A percentile compares a stretch with the other conserved stretches of the same genome.
phyloP scores from a whole-genome alignment of 2,888 invertebrate species.

The Dryomyza anilis region DNA sequence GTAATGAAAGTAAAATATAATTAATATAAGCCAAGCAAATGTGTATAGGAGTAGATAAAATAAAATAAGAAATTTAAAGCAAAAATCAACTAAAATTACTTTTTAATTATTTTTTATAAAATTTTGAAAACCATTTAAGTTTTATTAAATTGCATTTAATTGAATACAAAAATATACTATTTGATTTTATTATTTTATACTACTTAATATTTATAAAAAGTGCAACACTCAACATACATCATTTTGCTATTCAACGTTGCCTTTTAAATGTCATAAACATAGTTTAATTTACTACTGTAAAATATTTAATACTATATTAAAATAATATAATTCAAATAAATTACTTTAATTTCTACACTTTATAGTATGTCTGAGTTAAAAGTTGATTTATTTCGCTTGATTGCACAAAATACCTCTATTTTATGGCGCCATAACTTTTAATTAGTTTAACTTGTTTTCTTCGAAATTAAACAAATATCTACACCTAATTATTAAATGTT shows the following conservation, averaged over 20 bases:
- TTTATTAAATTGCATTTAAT: neutral
- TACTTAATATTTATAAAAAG: too few species aligned
- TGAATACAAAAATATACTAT: too few species aligned
- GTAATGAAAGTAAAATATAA: too few species aligned
- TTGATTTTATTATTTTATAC: neutral
- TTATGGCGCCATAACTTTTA: neutral
- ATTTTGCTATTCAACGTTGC: too few species aligned
- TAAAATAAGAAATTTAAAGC: conserved; percentile 21
- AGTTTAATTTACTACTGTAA: neutral
- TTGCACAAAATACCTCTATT: conserved; percentile 15
- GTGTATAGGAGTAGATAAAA: conserved; percentile 30
- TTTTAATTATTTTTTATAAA: neutral
- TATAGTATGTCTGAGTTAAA: neutral
- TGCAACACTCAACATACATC: too few species aligned
- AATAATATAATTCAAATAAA: too few species aligned
- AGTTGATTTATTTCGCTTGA: neutral
- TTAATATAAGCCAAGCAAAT: too few species aligned
- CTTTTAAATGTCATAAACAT: neutral
- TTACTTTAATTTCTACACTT: neutral
- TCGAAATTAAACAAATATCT: too few species aligned
- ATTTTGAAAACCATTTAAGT: neutral
- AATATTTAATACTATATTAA: neutral
- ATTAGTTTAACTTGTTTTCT: neutral
- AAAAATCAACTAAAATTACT: neutral
- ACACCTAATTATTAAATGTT: neutral